phyloP scores from a whole-genome alignment of 2,113 vertebrate genomes.

The Myodes glareolus region DNA sequence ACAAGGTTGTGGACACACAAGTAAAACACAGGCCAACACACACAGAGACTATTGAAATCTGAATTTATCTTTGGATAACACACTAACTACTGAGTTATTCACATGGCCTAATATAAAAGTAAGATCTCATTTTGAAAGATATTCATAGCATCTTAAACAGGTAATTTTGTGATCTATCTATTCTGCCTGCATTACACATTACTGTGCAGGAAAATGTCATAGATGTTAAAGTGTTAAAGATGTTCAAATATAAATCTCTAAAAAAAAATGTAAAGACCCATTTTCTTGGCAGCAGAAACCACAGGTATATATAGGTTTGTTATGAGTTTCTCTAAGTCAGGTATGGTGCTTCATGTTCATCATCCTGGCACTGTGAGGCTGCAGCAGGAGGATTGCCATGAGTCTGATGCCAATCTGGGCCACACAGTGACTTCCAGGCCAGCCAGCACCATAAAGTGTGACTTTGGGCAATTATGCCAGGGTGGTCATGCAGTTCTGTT shows the following conservation, averaged over 20 bases:
- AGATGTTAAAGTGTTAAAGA: neutral
- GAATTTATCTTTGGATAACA: neutral
- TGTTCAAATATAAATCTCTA: neutral
- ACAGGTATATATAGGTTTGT: neutral
- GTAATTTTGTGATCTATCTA: neutral
- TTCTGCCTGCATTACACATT: neutral
- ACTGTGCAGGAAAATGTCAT: neutral
- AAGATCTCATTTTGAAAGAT: neutral
- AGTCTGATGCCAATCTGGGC: neutral
- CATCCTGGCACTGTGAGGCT: neutral
- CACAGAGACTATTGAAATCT: neutral
- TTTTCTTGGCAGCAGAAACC: neutral
- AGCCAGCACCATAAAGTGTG: neutral
- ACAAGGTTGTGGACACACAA: neutral
- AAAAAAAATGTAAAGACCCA: neutral
- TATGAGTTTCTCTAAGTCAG: neutral
- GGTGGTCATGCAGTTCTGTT: neutral
- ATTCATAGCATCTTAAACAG: neutral
- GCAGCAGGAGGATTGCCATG: neutral
- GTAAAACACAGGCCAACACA: neutral
- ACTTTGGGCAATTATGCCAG: neutral
- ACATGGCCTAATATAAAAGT: neutral
- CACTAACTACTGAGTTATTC: neutral
- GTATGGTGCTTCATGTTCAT: neutral
- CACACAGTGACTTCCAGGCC: neutral